Evolutionary conservation across 2,797 vertebrate species (phyloP).

Genomic region (Hoplostethus mediterraneus): DNA sequence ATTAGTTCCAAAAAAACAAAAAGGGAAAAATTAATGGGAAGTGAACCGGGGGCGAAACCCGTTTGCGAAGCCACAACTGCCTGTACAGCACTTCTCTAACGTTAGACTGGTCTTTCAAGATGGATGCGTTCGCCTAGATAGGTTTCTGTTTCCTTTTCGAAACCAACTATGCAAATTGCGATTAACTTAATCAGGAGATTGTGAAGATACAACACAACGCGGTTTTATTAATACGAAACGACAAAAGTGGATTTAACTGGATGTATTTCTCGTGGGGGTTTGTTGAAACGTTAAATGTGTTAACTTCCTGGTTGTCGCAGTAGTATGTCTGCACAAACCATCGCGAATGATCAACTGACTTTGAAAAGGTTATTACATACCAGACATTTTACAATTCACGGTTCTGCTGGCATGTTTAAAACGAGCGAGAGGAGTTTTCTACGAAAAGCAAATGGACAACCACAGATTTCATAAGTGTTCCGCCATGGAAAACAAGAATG

Average conservation of each 20-base stretch:
- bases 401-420: conserved; percentile 33
- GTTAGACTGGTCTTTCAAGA: conserved; percentile 73
- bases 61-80: not conserved
- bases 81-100: not conserved
- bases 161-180: accelerated
- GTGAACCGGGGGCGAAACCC: conserved; percentile 15
- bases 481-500: conserved; percentile 78
- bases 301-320: conserved; percentile 79
- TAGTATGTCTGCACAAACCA: conserved; percentile 47
- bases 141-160: conserved; percentile 84
- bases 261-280: conserved; percentile 1
- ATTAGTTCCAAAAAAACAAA: not conserved
- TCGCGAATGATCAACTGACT: conserved; percentile 28
- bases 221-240: accelerated
- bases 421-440: conserved; percentile 24
- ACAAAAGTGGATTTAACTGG: not conserved
- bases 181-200: accelerated
- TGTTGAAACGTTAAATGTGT: conserved; percentile 18
- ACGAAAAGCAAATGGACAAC: conserved; percentile 32
- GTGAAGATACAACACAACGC: accelerated
- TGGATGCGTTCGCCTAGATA: conserved; percentile 70
- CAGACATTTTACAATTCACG: not conserved
- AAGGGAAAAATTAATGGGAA: not conserved
- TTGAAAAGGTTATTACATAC: not conserved
- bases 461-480: conserved; percentile 51